phyloP scores from a whole-genome alignment of 2,113 vertebrate genomes.

The Panthera uncia region DNA sequence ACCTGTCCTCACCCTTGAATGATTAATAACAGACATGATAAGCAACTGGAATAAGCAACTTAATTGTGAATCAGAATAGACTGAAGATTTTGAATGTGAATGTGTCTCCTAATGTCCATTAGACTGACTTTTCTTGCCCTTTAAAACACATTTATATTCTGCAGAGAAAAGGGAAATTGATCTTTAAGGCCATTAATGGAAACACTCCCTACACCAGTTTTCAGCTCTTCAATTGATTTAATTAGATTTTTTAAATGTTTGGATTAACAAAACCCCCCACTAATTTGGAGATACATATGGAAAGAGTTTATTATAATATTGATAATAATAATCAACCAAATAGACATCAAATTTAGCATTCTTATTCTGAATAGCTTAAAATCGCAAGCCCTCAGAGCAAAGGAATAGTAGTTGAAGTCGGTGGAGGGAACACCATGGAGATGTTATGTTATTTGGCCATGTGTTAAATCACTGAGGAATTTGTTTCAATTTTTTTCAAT shows the following conservation, averaged over 20 bases:
- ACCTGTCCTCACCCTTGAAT: background rate
- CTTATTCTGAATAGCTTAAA: background rate
- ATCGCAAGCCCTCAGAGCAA: background rate
- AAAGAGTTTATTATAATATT: conserved; percentile 1
- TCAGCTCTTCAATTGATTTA: conserved; percentile 59
- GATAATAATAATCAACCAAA: conserved; percentile 29
- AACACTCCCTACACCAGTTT: conserved; percentile 41
- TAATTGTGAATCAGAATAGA: conserved; percentile 39
- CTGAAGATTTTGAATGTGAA: conserved; percentile 55
- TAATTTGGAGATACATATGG: background rate
- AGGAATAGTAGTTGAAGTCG: background rate
- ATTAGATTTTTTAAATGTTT: conserved; percentile 50
- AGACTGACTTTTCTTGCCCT: conserved; percentile 62
- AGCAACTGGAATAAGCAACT: conserved; percentile 26
- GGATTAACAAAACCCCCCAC: background rate
- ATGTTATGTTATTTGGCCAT: background rate
- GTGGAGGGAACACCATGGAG: background rate
- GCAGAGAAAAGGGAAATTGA: conserved; percentile 66
- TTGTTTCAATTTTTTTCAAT: background rate
- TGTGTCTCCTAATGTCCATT: conserved; percentile 65
- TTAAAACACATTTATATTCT: conserved; percentile 69
- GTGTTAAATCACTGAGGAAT: background rate
- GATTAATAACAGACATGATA: conserved; percentile 47
- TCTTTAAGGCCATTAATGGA: conserved; percentile 60
- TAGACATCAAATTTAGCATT: background rate